Base-by-base conservation (phyloP, 2,888 invertebrate species). In the Lithophane leautieri region DNA sequence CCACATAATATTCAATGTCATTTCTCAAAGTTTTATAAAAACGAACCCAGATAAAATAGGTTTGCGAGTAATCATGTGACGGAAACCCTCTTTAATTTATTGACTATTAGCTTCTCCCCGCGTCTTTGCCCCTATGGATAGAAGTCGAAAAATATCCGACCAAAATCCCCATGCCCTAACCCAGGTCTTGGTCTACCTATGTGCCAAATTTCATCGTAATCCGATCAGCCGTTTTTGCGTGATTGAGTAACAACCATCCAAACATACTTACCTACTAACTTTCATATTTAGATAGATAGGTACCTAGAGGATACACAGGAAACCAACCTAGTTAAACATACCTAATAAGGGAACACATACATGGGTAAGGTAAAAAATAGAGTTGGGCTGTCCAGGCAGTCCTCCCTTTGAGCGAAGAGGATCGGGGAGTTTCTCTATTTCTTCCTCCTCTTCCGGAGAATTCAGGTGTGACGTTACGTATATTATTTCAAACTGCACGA, bases 1-100 rank as follows among this genome's bases (percentile, higher is more conserved):
- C 42, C 60, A 28, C 52, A 28, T 25, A 19, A 4, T 12, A 42
- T 61, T 40, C 40, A 67, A 63, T 76, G 66, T 63, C 14, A 52
- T 73, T n/a, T n/a, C n/a, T 63, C 44, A 34, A 67, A 7, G 56
- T 70, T 61, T 56, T 67, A 67, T 76, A 28, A 34, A 47, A 81
- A 61, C 14, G 4, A 16, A 52, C 14, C 22, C 14, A 52, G 7
- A 66, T 34, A 52, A 22, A 22, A 11, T 52, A 25, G 19, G 14
- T 42, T n/a, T 25, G 54, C 14, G 11, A 14, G 16, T 58, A 47
- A 74, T 28, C 9, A 28, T 28, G 58, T 73, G n/a, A 42, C 12
- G 50, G 42, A 52, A 52, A 60, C 22, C 4, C 19, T n/a, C 14
- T 28, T 50, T 47, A 73, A 25, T 73, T 47, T 50, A 19, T 50